Conservation (phyloP, 2,888 invertebrate genomes). For the Neelides folsomi region DNA sequence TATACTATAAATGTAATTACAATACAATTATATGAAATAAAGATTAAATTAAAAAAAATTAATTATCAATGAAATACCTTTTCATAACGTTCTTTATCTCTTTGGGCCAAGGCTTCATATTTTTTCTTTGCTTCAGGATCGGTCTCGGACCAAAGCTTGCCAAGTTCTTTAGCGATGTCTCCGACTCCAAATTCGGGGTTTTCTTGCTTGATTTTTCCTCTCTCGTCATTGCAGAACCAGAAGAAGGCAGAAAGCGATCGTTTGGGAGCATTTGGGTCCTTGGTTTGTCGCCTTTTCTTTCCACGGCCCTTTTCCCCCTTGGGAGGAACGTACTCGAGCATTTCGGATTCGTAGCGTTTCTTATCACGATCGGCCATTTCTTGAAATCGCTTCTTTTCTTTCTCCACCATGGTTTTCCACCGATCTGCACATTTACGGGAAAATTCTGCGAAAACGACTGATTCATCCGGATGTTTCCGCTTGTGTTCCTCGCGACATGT, state of each 20-base stretch:
- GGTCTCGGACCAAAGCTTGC: constrained; percentile 83
- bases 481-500: constrained; percentile 98
- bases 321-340: constrained; percentile 86
- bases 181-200: constrained; percentile 92
- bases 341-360: constrained; percentile 84
- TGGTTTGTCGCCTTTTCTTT: constrained; percentile 66
- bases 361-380: constrained; percentile 98
- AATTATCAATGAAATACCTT: too few relatives aligned
- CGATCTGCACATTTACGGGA: constrained; percentile 97
- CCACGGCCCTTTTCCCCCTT: constrained; percentile 67
- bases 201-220: constrained; percentile 78
- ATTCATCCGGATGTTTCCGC: constrained; percentile 97
- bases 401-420: constrained; percentile 99
- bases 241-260: constrained; percentile 96
- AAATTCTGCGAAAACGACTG: constrained; percentile 94
- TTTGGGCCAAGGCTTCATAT: constrained; percentile 83
- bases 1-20: too few relatives aligned
- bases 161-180: constrained; percentile 90
- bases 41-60: too few relatives aligned
- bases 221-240: constrained; percentile 97
- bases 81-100: constrained; percentile 91
- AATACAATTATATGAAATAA: too few relatives aligned
- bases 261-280: constrained; percentile 98
- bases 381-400: constrained; percentile 95
- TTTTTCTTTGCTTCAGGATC: constrained; percentile 69